phyloP scores from a whole-genome alignment of 2,113 vertebrate genomes.

The Apistogramma diplotaenia region DNA sequence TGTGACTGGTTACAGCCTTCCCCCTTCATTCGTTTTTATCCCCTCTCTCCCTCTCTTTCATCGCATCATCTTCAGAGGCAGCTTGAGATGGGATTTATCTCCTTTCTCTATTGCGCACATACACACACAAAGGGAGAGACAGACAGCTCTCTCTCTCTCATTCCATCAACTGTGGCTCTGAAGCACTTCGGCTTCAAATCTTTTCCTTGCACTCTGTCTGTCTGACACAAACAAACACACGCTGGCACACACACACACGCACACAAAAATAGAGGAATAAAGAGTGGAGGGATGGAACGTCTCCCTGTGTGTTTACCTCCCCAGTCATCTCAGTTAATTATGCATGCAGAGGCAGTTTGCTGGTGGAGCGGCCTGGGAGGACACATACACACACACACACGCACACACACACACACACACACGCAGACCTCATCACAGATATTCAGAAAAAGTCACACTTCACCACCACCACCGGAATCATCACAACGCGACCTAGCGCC shows the following conservation, averaged over 20 bases:
- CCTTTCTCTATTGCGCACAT: constrained; percentile 22
- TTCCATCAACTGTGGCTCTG: constrained; percentile 49
- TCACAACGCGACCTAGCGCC: constrained; percentile 14
- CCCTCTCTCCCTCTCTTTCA: constrained; percentile 67
- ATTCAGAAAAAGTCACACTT: constrained; percentile 36
- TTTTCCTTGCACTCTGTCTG: constrained; percentile 50
- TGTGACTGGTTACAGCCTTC: constrained; percentile 56
- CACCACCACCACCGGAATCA: constrained; percentile 39
- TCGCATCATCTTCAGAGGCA: constrained; percentile 73
- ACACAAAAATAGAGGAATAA: constrained; percentile 16
- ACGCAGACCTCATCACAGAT: constrained; percentile 20
- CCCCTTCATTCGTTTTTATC: constrained; percentile 60
- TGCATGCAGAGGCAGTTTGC: constrained; percentile 72
- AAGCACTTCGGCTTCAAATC: constrained; percentile 52
- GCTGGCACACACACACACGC: not conserved
- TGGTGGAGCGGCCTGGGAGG: constrained; percentile 60
- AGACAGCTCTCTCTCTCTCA: constrained; percentile 40
- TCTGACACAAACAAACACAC: constrained; percentile 53
- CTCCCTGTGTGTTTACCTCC: constrained; percentile 70
- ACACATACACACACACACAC: constrained; percentile 3
- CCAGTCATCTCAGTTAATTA: constrained; percentile 71
- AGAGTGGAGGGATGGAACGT: constrained; percentile 50
- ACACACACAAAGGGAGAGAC: not conserved
- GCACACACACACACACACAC: not conserved
- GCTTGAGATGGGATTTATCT: constrained; percentile 73